phyloP scores from a whole-genome alignment of 2,797 vertebrate genomes.

The Smutsia gigantea region DNA sequence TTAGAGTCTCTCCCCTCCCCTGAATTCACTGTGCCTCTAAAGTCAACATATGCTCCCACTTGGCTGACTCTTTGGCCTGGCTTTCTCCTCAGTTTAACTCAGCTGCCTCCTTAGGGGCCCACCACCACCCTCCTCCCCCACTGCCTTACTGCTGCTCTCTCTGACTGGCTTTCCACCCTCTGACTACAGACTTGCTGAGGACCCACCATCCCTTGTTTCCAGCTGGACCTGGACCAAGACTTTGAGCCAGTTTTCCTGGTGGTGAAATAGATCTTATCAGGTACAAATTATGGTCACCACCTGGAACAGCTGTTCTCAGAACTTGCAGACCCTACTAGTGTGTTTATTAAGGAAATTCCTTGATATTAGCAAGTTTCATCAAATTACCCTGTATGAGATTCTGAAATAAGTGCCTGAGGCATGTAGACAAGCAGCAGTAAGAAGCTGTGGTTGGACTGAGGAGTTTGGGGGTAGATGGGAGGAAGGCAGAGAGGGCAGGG shows the following conservation, averaged over 20 bases:
- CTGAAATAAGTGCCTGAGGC: constrained; percentile 15
- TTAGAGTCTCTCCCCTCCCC: neutral
- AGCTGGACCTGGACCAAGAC: neutral
- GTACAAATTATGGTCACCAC: neutral
- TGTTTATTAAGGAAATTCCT: constrained; percentile 28
- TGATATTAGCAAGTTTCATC: neutral
- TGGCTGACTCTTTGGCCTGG: neutral
- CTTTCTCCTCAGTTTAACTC: neutral
- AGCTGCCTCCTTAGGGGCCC: neutral
- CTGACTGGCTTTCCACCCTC: neutral
- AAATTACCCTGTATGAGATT: neutral
- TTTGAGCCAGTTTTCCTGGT: neutral
- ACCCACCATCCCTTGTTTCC: neutral
- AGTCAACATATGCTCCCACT: neutral
- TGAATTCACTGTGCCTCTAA: neutral
- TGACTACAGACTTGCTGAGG: neutral
- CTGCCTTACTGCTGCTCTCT: neutral
- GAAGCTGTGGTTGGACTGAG: neutral
- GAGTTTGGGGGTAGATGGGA: neutral
- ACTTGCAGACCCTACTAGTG: neutral
- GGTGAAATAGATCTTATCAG: neutral
- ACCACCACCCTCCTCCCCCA: neutral
- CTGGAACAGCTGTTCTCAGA: neutral
- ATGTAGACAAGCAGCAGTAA: neutral
- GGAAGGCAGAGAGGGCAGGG: neutral